phyloP scores from a whole-genome alignment of 2,888 invertebrate genomes.

The Drosophila meridiana region DNA sequence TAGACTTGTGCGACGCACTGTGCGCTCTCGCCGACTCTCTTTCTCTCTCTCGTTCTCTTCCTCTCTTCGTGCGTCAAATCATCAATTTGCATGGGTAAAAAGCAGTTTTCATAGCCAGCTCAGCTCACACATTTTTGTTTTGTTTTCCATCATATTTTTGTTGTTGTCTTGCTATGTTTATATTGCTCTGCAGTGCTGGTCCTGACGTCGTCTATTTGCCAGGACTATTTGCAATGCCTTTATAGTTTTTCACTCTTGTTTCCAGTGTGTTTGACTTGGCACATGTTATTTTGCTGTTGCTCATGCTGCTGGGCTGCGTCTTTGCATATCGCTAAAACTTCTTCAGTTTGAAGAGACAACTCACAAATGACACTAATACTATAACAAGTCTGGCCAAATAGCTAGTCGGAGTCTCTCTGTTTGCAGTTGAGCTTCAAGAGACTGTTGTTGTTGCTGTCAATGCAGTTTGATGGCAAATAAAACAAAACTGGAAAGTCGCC shows the following conservation, averaged over 20 bases:
- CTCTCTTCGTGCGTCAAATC: conserved; percentile 18
- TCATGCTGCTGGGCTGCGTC: conserved; percentile 20
- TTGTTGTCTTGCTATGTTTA: conserved; percentile 1
- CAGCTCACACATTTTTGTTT: neutral
- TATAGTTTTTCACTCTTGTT: conserved; percentile 45
- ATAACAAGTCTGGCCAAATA: conserved; percentile 53
- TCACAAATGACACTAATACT: conserved; percentile 73
- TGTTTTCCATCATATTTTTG: neutral
- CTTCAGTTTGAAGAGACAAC: conserved; percentile 60
- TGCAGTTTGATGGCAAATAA: conserved; percentile 2
- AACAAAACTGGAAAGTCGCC: neutral
- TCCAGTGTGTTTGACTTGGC: conserved; percentile 51
- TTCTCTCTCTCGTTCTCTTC: neutral
- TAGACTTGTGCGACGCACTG: conserved; percentile 10
- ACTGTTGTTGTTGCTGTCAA: neutral
- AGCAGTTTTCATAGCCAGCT: conserved; percentile 25
- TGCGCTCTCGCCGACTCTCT: neutral
- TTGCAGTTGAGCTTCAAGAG: conserved; percentile 37
- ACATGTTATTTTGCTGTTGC: conserved; percentile 35
- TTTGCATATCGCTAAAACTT: conserved; percentile 64
- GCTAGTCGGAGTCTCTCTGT: conserved; percentile 31
- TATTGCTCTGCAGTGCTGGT: conserved; percentile 3
- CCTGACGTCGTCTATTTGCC: conserved; percentile 39
- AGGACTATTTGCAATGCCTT: conserved; percentile 65
- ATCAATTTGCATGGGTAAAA: conserved; percentile 38